Base-by-base conservation (phyloP, 2,888 invertebrate species). In the Machimus atricapillus region DNA sequence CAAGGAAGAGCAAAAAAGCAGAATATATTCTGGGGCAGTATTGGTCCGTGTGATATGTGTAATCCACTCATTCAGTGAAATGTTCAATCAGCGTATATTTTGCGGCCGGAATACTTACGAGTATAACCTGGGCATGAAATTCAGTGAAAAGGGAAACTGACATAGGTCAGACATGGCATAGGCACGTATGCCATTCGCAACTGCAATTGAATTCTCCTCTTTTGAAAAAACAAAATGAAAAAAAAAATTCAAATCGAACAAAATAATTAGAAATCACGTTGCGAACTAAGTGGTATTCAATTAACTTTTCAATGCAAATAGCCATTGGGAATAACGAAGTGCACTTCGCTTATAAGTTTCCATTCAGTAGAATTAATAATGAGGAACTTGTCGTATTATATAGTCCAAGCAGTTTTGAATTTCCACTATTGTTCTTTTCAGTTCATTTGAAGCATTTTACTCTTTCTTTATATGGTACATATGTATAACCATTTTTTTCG, bases 61-160 rank as follows among this genome's bases (percentile, higher is more conserved):
- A 79, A 46, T 79, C 31, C 79, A 79, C 79, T 79, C 79, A 79
- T 79, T 79, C 79, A 79, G 79, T 79, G 79, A 79, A 79, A 79
- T 52, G 79, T 79, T 79, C 79, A 79, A 79, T 79, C 79, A 79
- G 27, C 79, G 79, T 79, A 79, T 79, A 79, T 79, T 79, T 79
- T 79, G 79, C 23, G 79, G 79, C 52, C 52, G 31, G 79, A 79
- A 79, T 79, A 79, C 79, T 79, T 79, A 79, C 79, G 79, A 79
- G 79, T 52, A 79, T 79, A 52, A 56, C 79, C 79, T 79, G 52
- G 52, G 66, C 52, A 79, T 79, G 79, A 79, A 79, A 23, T 79
- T 9, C 27, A 46, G 79, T 52, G 79, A 52, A 52, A 79, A 79
- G 46, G 52, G 52, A 46, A 40, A 79, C 52, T 46, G 23, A 46